These are phyloP conservation scores for Dioctria rufipes DNA, from an alignment of 2,888 invertebrate species.

Conservation along the genomic window DNA sequence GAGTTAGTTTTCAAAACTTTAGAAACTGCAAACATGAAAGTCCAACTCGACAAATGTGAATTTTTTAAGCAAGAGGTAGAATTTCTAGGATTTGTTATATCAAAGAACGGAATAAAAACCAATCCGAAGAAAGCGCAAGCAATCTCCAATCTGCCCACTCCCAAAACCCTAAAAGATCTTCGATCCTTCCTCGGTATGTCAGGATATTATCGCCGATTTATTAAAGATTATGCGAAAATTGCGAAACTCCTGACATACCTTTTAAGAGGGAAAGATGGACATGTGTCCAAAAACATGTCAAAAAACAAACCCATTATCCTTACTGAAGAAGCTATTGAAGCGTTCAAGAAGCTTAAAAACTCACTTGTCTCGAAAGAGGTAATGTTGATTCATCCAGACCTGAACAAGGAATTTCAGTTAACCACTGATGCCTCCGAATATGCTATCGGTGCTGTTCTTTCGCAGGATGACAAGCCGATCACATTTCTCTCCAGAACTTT, in stretches of 20 bases:
- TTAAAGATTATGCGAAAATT: background rate
- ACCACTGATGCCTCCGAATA: constrained; percentile 20
- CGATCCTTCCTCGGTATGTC: background rate
- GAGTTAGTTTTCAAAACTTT: background rate
- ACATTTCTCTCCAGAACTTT: constrained; percentile 55
- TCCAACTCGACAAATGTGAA: constrained; percentile 30
- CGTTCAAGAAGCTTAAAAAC: background rate
- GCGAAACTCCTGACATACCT: background rate
- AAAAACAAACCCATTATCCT: constrained; percentile 12
- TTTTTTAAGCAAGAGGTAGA: background rate
- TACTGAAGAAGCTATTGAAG: background rate
- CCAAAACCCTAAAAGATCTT: no score
- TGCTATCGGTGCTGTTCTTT: background rate
- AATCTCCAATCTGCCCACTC: background rate
- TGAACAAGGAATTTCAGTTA: background rate
- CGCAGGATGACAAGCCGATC: constrained; percentile 18
- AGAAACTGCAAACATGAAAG: constrained; percentile 12
- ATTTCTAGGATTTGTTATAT: background rate
- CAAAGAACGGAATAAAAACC: background rate
- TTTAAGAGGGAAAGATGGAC: constrained; percentile 1
- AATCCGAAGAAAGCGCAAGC: background rate
- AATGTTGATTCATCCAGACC: background rate
- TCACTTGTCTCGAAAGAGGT: background rate
- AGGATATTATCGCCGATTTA: background rate
- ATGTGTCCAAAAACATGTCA: background rate